Base-by-base conservation (phyloP, 2,113 vertebrate species). In the Pedetes capensis region DNA sequence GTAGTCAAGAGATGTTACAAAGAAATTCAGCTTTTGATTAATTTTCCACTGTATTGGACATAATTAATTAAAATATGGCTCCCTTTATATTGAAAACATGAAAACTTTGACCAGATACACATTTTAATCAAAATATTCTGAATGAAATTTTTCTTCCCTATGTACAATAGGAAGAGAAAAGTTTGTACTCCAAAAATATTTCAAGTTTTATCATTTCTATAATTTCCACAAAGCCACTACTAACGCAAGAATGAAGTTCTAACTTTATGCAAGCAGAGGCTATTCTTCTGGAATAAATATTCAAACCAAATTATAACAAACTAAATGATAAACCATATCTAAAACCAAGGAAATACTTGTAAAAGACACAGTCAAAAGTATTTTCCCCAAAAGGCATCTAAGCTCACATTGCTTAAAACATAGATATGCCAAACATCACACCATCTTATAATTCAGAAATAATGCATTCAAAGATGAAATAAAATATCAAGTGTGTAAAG, bases 371-470 rank as follows among this genome's bases (percentile, higher is more conserved):
- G 57, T n/a, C 72, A 85, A 49, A 85, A 83, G 20, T 57, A 34
- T 85, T 92, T 90, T 64, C 75, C 47, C 59, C 69, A 91, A 91
- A 89, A 71, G 29, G 86, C 74, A 80, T 85, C 10, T n/a, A 95
- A 96, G 76, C 6, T 37, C 42, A 29, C 5, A 51, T 75, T 49
- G 32, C 59, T 80, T 81, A 83, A 93, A 88, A 91, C 42, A 63
- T 3, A 91, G 49, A 63, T 57, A 94, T 47, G 85, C 69, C 34
- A 80, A 82, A 55, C 66, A 51, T 23, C 17, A 3, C 47, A 34
- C 7, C 57, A 51, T 83, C 93, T 95, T 66, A 22, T 88, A 27
- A n/a, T 88, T 83, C 34, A 88, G 49, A 91, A 94, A 44, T 37
- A 83, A 80, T 74, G 44, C 32, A 79, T 20, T 29, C 37, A 71